Base-by-base conservation (phyloP, 92 coral and sea anemone genomes). In the Actinostola sp. region DNA sequence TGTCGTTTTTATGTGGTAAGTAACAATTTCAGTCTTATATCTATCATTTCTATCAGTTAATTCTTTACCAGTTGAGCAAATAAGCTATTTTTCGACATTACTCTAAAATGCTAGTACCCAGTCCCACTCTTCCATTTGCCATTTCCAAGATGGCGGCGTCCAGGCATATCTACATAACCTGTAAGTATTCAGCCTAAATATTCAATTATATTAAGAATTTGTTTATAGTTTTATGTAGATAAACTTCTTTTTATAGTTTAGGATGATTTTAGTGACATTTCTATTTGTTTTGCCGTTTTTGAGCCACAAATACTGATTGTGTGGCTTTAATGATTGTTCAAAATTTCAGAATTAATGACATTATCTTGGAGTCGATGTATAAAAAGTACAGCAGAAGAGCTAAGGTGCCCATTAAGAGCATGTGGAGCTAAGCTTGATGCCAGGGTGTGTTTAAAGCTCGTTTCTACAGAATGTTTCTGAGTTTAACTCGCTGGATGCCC, bases 391-490 rank as follows among this genome's bases (percentile, higher is more conserved):
- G 19, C 29, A 28, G 87, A 87, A 71, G 92, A 71, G 11, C 71
- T 82, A 39, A 64, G 90, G 56, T 82, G 87, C 56, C 84, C 84
- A 45, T 60, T 86, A 29, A 82, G 77, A 82, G 76, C 84, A 46
- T 33, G 61, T 82, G 87, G 78, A 15, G 39, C 52, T 43, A 35
- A 10, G 19, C 25, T 15, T 21, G 84, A 87, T 31, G 57, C 70
- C 52, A 55, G 36, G n/a, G 35, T 45, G 72, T 27, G 83, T 88
- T 46, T 78, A 88, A 61, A 39, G 63, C 65, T 78, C 86, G 1
- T 88, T 88, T 68, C 58, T 83, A 8, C 54, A 66, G 11, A 87
- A 65, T 61, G 88, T 51, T 64, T 54, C 54, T 1, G 70, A 84
- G 76, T 71, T 78, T 71, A 61, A 26, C 23, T 7, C 67, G 31